Conservation (phyloP, 2,113 vertebrate genomes). For the Tachuris rubrigastra region DNA sequence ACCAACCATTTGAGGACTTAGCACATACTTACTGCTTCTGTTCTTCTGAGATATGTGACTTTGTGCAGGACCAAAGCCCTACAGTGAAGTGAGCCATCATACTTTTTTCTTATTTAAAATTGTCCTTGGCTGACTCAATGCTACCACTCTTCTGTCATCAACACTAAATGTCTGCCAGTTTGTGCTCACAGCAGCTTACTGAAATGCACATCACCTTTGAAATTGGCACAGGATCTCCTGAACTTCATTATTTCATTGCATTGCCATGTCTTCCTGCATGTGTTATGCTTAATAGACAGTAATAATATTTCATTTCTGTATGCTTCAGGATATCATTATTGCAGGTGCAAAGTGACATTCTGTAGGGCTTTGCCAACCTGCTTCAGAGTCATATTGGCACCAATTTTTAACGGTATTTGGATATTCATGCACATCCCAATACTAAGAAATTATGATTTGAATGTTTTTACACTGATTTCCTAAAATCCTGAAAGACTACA, state of each 20-base stretch:
- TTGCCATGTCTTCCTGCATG: not conserved
- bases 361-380: not conserved
- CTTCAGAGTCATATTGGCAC: not conserved
- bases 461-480: not conserved
- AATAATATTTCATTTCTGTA: not conserved
- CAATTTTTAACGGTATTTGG: not conserved
- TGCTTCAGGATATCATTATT: not conserved
- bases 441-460: not conserved
- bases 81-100: not conserved
- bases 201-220: not conserved
- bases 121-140: not conserved
- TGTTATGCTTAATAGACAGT: not conserved
- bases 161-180: not conserved
- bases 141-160: not conserved
- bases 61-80: not conserved
- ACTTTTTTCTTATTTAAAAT: not conserved
- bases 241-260: not conserved
- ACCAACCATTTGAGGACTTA: not conserved
- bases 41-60: not conserved
- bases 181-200: not conserved
- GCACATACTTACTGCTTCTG: not conserved
- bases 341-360: not conserved
- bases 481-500: not conserved
- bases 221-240: not conserved
- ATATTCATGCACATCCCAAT: not conserved